Evolutionary conservation across 2,113 vertebrate genomes (phyloP).

Genomic region (Vanacampus margaritifer): DNA sequence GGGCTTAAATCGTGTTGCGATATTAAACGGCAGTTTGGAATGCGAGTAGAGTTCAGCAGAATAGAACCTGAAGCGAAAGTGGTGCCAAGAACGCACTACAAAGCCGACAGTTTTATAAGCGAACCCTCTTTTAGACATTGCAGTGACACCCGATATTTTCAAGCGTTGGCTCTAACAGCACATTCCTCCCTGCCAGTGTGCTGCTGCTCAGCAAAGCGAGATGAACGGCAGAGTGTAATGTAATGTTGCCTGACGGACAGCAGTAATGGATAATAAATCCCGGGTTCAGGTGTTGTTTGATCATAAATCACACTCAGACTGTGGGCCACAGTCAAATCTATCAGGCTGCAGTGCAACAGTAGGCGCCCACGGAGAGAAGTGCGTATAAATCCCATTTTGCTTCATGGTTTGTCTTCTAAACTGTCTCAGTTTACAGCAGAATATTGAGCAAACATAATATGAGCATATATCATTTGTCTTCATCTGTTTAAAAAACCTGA

Average conservation of each 20-base stretch:
- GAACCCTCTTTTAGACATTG: neutral
- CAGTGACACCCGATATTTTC: constrained; percentile 27
- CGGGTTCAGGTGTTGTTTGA: constrained; percentile 67
- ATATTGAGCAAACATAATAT: constrained; percentile 31
- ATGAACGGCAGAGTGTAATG: constrained; percentile 60
- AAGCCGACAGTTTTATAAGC: constrained; percentile 2
- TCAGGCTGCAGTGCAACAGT: constrained; percentile 58
- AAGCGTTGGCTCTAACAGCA: constrained; percentile 34
- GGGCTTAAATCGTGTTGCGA: neutral
- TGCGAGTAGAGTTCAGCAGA: neutral
- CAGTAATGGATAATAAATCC: constrained; percentile 72
- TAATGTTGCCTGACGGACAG: constrained; percentile 66
- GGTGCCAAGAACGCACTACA: constrained; percentile 1
- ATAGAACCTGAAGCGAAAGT: neutral
- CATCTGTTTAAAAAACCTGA: constrained; percentile 23
- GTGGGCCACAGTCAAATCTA: constrained; percentile 64
- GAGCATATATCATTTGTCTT: constrained; percentile 14
- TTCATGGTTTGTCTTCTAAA: constrained; percentile 47
- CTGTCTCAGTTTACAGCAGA: constrained; percentile 19
- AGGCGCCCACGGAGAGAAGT: constrained; percentile 31
- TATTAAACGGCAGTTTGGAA: neutral
- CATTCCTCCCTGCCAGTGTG: constrained; percentile 34
- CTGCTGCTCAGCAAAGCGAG: constrained; percentile 40
- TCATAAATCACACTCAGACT: constrained; percentile 67
- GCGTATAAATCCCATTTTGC: constrained; percentile 44